Conservation (phyloP, 2,797 vertebrate species). For the Hapalemur alaotrensis region DNA sequence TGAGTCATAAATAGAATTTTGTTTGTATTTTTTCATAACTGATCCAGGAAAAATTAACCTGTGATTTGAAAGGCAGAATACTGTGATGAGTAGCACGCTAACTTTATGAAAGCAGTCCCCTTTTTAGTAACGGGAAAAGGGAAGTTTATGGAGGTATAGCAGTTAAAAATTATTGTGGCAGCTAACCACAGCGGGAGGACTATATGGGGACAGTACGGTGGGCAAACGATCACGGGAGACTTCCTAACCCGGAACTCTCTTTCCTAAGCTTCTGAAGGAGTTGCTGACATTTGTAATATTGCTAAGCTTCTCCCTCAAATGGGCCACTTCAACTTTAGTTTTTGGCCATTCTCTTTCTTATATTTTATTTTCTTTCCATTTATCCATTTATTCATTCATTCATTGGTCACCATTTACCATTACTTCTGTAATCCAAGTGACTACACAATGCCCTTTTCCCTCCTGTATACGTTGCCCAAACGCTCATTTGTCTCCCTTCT, state of each 20-base stretch:
- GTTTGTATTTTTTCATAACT: constrained; percentile 66
- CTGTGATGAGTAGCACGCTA: neutral
- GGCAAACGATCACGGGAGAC: neutral
- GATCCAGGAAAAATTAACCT: constrained; percentile 55
- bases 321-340: neutral
- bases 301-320: neutral
- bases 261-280: neutral
- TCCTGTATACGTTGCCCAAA: neutral
- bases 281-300: neutral
- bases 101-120: neutral
- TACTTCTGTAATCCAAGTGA: neutral
- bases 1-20: constrained; percentile 64
- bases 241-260: neutral
- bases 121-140: neutral
- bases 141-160: neutral
- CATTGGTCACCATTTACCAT: neutral
- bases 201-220: rapidly evolving
- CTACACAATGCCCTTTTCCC: neutral
- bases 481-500: neutral
- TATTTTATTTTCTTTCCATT: neutral
- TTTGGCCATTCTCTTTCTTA: neutral
- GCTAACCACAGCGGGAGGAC: too few relatives aligned
- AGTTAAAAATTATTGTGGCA: neutral
- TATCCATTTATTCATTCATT: neutral
- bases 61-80: constrained; percentile 43